A percentile compares a stretch with the other conserved stretches of the same genome.
Conservation (phyloP, 64 coral and sea anemone genomes). For the Pocillopora damicornis region DNA sequence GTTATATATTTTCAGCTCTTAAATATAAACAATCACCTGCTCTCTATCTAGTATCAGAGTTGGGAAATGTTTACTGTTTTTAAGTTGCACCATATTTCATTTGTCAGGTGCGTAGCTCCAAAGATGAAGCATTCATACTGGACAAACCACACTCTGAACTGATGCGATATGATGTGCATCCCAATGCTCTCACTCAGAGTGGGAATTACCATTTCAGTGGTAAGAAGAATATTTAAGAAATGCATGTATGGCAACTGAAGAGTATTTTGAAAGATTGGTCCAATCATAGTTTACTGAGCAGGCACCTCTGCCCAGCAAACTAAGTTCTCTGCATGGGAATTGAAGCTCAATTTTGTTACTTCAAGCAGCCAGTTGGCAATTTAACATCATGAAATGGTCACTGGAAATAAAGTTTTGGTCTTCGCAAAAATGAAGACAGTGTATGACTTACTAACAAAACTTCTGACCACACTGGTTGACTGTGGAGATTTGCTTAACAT, state of each 20-base stretch:
- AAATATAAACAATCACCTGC: no score
- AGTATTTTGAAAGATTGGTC: not conserved
- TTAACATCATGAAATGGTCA: no score
- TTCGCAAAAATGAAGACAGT: no score
- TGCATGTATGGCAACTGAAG: not conserved
- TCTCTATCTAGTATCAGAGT: no score
- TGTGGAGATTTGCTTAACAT: no score
- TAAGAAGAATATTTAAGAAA: constrained; percentile 30
- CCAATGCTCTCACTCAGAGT: constrained; percentile 87
- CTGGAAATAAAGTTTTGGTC: not conserved
- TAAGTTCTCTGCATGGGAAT: no score
- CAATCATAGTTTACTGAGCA: no score
- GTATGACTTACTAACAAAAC: no score
- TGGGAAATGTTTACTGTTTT: not conserved
- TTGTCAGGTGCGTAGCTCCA: constrained; percentile 56
- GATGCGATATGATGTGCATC: constrained; percentile 91
- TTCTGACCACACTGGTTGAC: no score
- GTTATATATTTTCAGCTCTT: not conserved
- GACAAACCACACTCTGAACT: constrained; percentile 81
- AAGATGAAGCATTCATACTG: constrained; percentile 47
- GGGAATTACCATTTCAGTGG: constrained; percentile 92
- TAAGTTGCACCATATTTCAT: not conserved
- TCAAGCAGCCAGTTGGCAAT: no score
- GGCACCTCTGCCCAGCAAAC: no score
- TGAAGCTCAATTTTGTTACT: no score